Conservation (phyloP, 2,797 vertebrate species). For the Channa striata region DNA sequence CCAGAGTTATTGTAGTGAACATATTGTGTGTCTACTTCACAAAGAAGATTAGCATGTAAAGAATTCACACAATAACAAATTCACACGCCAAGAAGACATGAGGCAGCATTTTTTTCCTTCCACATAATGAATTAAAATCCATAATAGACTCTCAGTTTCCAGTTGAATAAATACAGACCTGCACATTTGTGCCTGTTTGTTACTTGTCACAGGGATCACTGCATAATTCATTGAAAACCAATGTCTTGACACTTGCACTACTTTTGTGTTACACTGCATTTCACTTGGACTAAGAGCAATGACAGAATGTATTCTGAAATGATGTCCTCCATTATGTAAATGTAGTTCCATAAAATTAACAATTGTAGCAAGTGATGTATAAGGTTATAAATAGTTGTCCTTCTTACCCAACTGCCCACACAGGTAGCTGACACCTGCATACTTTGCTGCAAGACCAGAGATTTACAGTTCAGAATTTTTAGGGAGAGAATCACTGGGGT, state of each 20-base stretch:
- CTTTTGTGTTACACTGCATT: constrained; percentile 48
- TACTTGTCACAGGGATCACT: constrained; percentile 47
- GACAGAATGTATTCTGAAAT: constrained; percentile 37
- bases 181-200: constrained; percentile 38
- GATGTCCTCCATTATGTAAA: constrained; percentile 66
- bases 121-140: not conserved
- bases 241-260: constrained; percentile 37
- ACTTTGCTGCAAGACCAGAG: constrained; percentile 42
- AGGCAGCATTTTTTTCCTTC: not conserved
- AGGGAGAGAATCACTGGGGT: constrained; percentile 5
- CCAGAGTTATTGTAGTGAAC: too few relatives aligned
- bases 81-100: not conserved
- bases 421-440: constrained; percentile 68
- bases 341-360: constrained; percentile 49
- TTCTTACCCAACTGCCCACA: constrained; percentile 67
- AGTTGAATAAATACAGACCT: constrained; percentile 35
- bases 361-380: constrained; percentile 51
- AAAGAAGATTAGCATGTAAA: too few relatives aligned
- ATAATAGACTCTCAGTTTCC: not conserved
- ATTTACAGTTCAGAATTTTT: constrained; percentile 29
- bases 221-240: constrained; percentile 63
- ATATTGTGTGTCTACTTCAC: too few relatives aligned
- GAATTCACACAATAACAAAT: too few relatives aligned
- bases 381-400: constrained; percentile 73
- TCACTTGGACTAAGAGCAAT: constrained; percentile 38